Evolutionary conservation across 2,888 invertebrate species (phyloP), one percentile per base, ranked within the genome.

Genomic region (Gastrophysa polygoni): DNA sequence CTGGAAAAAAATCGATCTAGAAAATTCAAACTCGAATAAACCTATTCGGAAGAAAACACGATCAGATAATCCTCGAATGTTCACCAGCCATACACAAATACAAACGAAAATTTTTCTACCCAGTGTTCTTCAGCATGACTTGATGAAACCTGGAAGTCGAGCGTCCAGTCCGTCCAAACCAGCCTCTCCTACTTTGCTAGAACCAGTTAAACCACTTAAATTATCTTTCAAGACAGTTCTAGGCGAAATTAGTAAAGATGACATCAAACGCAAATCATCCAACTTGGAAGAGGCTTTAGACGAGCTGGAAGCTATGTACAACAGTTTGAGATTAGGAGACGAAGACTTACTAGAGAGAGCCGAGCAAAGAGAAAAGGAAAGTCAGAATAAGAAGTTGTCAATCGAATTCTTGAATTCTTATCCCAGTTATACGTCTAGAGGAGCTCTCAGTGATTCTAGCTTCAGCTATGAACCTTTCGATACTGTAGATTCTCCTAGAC

Each of bases 281-380:
- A 93, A 93, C 79, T 84, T 94, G 38, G 94, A 94, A 77, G 94
- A 95, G 76, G 95, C 95, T 56, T 85, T 96, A 20, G 90, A 90
- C 73, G 96, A 96, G 81, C 81, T 96, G 58, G 95, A 96, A 83
- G 91, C 91, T n/a, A 95, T 96, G 76, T 93, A 93, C 77, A 92
- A 93, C 72, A 94, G 93, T 73, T 84, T 96, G 59, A 89, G 90
- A n/a, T 83, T 95, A 54, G 91, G 90, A 0, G 94, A 94, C 75
- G 92, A 92, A 78, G 91, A 92, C 81, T 84, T 93, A 61, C 79
- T 93, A 55, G 92, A 92, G 75, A 85, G 92, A 75, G 92, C 92
- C 10, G 92, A 92, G 79, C 85, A 89, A 62, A 84, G 92, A 61
- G 92, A 88, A 73, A 78, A 82, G 47, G 82, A 82, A 46, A 78